Conservation (phyloP, 30 jellyfish, hydroid and myxozoan species). For the Cassiopea andromeda region DNA sequence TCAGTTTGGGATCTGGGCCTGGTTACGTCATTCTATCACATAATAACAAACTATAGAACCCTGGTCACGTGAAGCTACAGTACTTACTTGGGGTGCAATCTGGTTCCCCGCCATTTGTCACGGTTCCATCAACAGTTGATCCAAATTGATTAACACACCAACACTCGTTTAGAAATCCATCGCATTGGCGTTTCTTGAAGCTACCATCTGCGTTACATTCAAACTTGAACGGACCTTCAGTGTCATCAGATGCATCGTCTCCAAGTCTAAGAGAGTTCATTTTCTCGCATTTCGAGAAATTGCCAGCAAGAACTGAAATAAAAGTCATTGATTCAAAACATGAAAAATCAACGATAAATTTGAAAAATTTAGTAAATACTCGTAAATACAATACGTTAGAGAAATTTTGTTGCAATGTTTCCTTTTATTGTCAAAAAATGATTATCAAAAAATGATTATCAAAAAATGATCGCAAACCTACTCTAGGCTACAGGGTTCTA, state of each 20-base stretch:
- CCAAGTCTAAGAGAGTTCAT: neutral
- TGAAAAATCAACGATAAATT: neutral
- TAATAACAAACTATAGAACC: neutral
- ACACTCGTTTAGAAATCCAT: slow-evolving; percentile 58
- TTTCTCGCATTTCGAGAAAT: slow-evolving; percentile 44
- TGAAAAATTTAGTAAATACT: neutral
- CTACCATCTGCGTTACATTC: slow-evolving; percentile 77
- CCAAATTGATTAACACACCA: slow-evolving; percentile 75
- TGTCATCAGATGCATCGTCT: neutral
- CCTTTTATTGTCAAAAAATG: too few relatives aligned
- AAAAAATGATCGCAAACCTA: too few relatives aligned
- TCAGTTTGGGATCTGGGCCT: too few relatives aligned
- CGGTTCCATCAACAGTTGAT: slow-evolving; percentile 46
- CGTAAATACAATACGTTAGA: too few relatives aligned
- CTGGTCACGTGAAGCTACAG: neutral
- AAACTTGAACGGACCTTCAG: slow-evolving; percentile 42
- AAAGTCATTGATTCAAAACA: neutral
- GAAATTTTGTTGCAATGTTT: too few relatives aligned
- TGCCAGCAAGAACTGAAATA: slow-evolving; percentile 45
- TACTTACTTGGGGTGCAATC: slow-evolving; percentile 61
- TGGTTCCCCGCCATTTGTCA: slow-evolving; percentile 50
- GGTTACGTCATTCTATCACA: too few relatives aligned
- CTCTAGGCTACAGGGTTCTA: too few relatives aligned
- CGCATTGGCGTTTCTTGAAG: slow-evolving; percentile 62
- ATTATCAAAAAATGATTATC: too few relatives aligned